Base-by-base conservation (phyloP, 2,113 vertebrate species). In the Gallinago paraguaiae region DNA sequence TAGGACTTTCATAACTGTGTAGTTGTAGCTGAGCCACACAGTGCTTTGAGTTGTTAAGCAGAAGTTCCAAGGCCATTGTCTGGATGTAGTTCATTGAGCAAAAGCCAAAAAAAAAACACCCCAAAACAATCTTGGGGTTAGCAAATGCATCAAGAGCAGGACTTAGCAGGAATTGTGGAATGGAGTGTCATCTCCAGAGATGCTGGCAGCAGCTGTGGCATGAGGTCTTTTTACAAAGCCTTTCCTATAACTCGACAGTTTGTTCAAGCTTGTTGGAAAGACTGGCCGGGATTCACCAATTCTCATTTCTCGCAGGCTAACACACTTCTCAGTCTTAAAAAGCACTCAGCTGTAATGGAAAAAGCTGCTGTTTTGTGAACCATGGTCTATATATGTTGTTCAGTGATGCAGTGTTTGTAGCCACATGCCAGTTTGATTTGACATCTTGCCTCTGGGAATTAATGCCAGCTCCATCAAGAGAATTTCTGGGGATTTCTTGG, bases 291-390 rank as follows among this genome's bases (percentile, higher is more conserved):
- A 59, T 69, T 86, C 50, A 37, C 43, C 25, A 13, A 1, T 64
- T 78, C 48, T 83, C 18, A 30, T 79, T 82, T 89, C 35, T 60
- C 25, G 35, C 59, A 63, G 39, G 61, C 43, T 79, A 59, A 53
- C 0, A 0, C 0, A 2, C n/a, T 74, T 82, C 37, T 54, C 14
- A 10, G 13, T 65, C 61, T 63, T 45, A 59, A 79, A 82, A 74
- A 37, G 11, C 45, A 64, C 31, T 74, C 33, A 53, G 9, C 56
- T 78, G 43, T 64, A 74, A 86, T 28, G 19, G 24, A 65, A 75
- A 82, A 56, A 79, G 60, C 54, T 74, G 54, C 22, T 61, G 41
- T 39, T 86, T 71, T 78, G 54, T 68, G 82, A 74, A 78, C 22
- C n/a, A 25, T 0, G 0, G 18, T 89, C 39, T 27, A 1, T 78